These are phyloP conservation scores for Ditylenchus dipsaci DNA, from an alignment of 1,140 invertebrate species.

Conservation along the genomic window DNA sequence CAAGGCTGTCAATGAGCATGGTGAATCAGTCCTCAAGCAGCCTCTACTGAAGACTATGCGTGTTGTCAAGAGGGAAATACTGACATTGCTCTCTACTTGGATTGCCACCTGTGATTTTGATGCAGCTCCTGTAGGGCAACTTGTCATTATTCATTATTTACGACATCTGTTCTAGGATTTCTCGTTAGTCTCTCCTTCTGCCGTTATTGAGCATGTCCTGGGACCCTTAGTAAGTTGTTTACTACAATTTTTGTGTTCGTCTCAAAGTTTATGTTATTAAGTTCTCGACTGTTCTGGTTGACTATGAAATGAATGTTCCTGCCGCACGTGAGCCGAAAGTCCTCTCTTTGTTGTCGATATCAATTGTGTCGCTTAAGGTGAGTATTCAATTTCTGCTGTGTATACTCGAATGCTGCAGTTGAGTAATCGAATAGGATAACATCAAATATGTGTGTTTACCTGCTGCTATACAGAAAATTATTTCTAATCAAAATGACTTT, in stretches of 20 bases:
- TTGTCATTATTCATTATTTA: background rate
- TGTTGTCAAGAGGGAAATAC: conserved; percentile 95
- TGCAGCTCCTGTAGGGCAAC: background rate
- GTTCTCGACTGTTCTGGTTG: conserved; percentile 87
- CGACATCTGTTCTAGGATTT: conserved; percentile 1
- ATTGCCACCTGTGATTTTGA: conserved; percentile 81
- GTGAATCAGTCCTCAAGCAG: conserved; percentile 90
- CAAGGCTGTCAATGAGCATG: conserved; percentile 87
- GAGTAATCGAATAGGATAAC: too few species aligned
- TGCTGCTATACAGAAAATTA: too few species aligned
- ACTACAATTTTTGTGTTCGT: too few species aligned
- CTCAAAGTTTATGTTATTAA: too few species aligned
- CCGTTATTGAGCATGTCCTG: conserved; percentile 91
- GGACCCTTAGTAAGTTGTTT: conserved; percentile 69
- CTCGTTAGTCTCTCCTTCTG: conserved; percentile 8
- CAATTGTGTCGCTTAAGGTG: conserved; percentile 84
- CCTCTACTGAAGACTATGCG: conserved; percentile 96
- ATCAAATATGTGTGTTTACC: too few species aligned
- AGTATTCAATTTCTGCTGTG: conserved; percentile 4
- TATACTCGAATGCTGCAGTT: too few species aligned
- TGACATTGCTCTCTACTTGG: conserved; percentile 95
- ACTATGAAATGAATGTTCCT: conserved; percentile 84
- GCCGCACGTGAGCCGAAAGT: conserved; percentile 95
- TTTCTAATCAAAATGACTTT: background rate
- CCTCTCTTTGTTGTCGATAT: conserved; percentile 88